Evolutionary conservation across 2,113 vertebrate genomes (phyloP).

Genomic region (Colossoma macropomum): DNA sequence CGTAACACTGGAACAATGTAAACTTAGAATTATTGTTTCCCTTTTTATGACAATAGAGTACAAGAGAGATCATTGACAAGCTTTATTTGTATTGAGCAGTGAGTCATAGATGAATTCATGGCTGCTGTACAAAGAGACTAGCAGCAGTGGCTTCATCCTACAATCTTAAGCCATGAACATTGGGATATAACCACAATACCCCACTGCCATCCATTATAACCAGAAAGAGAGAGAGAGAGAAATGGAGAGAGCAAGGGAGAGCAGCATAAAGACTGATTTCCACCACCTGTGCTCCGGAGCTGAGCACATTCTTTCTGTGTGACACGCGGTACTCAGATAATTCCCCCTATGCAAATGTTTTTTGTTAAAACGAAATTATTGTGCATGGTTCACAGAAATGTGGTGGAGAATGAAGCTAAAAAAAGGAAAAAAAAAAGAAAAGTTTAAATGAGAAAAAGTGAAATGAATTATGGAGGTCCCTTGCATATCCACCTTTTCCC

Average conservation of each 20-base stretch:
- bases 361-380: slow-evolving; percentile 66
- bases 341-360: slow-evolving; percentile 69
- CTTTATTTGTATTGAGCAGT: neutral
- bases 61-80: neutral
- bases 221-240: slow-evolving; percentile 43
- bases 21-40: neutral
- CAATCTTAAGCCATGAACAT: slow-evolving; percentile 21
- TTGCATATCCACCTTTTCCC: slow-evolving; percentile 72
- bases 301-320: slow-evolving; percentile 43
- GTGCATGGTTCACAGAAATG: slow-evolving; percentile 63
- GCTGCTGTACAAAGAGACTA: slow-evolving; percentile 19
- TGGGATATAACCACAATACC: slow-evolving; percentile 9
- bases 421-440: slow-evolving; percentile 14
- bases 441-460: slow-evolving; percentile 49
- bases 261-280: slow-evolving; percentile 57
- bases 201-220: slow-evolving; percentile 55
- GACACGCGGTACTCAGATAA: slow-evolving; percentile 45
- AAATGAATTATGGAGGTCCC: slow-evolving; percentile 73
- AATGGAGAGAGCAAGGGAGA: slow-evolving; percentile 18
- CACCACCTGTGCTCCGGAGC: slow-evolving; percentile 63
- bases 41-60: neutral
- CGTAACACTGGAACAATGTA: too few relatives aligned
- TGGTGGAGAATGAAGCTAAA: slow-evolving; percentile 48
- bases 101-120: neutral
- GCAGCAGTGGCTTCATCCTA: neutral